Conservation (phyloP, 1,140 invertebrate species). For the Scaptomyza hsui region DNA sequence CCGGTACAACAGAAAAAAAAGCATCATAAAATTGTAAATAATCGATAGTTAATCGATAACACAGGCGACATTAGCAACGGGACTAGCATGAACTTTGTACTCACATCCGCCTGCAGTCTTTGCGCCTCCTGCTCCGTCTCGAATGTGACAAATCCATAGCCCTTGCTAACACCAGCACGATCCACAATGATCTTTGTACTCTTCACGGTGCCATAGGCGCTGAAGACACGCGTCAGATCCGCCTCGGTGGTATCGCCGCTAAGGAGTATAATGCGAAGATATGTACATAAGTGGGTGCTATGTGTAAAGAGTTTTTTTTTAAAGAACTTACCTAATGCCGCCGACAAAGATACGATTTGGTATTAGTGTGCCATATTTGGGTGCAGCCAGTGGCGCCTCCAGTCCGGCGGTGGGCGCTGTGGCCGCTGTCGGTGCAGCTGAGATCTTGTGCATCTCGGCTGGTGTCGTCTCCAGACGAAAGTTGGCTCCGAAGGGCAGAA, state of each 20-base stretch:
- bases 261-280: too few species aligned
- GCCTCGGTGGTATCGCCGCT: conserved; percentile 93
- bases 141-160: conserved; percentile 98
- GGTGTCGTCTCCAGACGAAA: conserved; percentile 82
- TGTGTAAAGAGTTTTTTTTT: too few species aligned
- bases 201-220: conserved; percentile 94
- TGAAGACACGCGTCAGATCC: conserved; percentile 92
- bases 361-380: conserved; percentile 91
- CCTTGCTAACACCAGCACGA: conserved; percentile 96
- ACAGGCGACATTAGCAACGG: conserved; percentile 46
- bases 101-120: conserved; percentile 88
- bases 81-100: conserved; percentile 55
- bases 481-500: conserved; percentile 82
- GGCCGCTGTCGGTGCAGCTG: conserved; percentile 69
- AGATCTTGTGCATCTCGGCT: conserved; percentile 80
- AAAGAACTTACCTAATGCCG: conserved; percentile 80
- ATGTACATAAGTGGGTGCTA: too few species aligned
- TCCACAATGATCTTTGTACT: conserved; percentile 97
- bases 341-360: conserved; percentile 95
- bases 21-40: conserved; percentile 30
- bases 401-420: conserved; percentile 66
- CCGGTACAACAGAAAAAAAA: conserved; percentile 23
- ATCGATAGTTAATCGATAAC: conserved; percentile 26
- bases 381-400: conserved; percentile 86
- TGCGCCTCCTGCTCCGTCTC: conserved; percentile 95